Conservation (phyloP, 2,797 vertebrate genomes). For the Sebastes oblongus region DNA sequence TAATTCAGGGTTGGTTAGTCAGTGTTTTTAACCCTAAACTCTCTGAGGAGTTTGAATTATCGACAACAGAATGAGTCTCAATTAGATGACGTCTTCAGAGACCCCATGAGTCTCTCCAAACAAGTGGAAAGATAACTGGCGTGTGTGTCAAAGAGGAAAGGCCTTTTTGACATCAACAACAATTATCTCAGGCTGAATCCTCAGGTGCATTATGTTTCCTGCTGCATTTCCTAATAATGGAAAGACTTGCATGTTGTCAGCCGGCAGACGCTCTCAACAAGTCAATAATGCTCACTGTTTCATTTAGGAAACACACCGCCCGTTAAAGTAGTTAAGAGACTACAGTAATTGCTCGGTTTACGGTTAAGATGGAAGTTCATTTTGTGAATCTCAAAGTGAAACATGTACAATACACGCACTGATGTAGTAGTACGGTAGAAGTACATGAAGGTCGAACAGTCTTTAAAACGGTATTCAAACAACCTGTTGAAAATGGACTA, state of each 20-base stretch:
- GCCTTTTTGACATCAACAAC: conserved; percentile 48
- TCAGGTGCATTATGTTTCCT: conserved; percentile 43
- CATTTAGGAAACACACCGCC: too few species aligned
- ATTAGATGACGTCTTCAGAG: conserved; percentile 67
- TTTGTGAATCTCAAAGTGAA: too few species aligned
- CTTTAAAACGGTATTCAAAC: too few species aligned
- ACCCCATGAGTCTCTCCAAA: conserved; percentile 51
- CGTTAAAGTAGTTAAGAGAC: too few species aligned
- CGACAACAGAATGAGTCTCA: conserved; percentile 58
- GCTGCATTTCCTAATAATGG: conserved; percentile 40
- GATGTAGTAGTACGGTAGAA: too few species aligned
- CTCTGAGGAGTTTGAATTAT: conserved; percentile 64
- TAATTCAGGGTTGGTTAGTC: neutral
- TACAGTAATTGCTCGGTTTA: too few species aligned
- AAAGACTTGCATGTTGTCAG: conserved; percentile 49
- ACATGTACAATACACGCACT: too few species aligned
- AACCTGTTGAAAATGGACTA: too few species aligned
- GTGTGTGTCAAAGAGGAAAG: conserved; percentile 1
- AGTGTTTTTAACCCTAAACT: conserved; percentile 40
- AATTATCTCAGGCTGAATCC: conserved; percentile 40
- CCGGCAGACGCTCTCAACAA: conserved; percentile 11
- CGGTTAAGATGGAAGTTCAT: too few species aligned
- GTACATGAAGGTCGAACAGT: too few species aligned
- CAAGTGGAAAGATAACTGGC: conserved; percentile 55
- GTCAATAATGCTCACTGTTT: conserved; percentile 13